Evolutionary conservation across 2,888 invertebrate genomes (phyloP).

Genomic region (Glaucopsyche alexis): DNA sequence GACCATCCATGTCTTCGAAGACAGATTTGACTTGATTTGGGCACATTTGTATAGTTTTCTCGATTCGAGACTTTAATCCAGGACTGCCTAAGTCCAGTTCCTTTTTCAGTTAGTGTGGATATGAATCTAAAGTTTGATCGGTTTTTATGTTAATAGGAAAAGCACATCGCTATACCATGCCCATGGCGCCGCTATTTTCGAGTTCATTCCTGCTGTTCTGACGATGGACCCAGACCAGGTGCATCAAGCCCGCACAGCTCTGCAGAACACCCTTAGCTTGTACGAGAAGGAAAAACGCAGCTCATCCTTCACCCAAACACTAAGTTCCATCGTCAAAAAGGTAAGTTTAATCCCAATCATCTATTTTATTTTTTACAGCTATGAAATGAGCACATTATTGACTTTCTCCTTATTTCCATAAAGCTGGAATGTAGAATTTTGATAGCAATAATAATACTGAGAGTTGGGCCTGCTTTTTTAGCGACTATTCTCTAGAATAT

Average conservation of each 20-base stretch:
- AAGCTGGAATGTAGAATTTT: too few species aligned
- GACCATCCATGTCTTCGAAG: too few species aligned
- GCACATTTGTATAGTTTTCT: too few species aligned
- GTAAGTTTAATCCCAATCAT: conserved; percentile 42
- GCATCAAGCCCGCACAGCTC: conserved; percentile 74
- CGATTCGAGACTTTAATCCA: too few species aligned
- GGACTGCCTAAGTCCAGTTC: too few species aligned
- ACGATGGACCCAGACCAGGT: conserved; percentile 93
- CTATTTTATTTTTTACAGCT: neutral
- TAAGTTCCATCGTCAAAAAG: conserved; percentile 88
- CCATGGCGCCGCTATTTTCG: conserved; percentile 91
- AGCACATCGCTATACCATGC: conserved; percentile 94
- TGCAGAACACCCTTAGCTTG: conserved; percentile 89
- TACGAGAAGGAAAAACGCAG: conserved; percentile 86
- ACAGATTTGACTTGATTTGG: too few species aligned
- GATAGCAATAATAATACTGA: too few species aligned
- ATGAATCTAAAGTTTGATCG: conserved; percentile 40
- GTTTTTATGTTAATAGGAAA: conserved; percentile 79
- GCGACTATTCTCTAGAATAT: too few species aligned
- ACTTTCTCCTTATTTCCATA: too few species aligned
- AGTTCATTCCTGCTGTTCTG: conserved; percentile 94
- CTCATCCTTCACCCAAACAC: conserved; percentile 86
- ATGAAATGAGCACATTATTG: neutral
- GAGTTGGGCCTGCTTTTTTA: too few species aligned
- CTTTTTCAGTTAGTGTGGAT: too few species aligned